These are phyloP conservation scores for Cryptocephalus moraei DNA, from an alignment of 2,888 invertebrate genomes.

Conservation along the genomic window DNA sequence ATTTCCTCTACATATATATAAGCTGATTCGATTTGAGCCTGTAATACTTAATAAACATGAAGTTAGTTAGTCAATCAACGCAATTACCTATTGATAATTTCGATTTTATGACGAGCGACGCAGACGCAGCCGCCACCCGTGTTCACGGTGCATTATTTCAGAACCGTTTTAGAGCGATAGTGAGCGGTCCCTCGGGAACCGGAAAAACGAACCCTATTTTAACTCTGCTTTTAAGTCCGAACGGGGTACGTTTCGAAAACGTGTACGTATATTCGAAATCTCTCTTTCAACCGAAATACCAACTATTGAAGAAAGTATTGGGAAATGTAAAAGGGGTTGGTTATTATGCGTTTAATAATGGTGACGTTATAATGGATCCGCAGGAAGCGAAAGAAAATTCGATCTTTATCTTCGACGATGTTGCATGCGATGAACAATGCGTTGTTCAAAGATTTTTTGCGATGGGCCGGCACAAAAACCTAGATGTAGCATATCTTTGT, in stretches of 20 bases:
- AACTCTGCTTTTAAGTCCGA: conserved; percentile 5
- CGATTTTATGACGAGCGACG: background rate
- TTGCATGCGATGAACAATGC: background rate
- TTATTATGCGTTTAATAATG: conserved; percentile 6
- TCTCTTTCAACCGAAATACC: conserved; percentile 7
- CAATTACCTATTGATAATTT: background rate
- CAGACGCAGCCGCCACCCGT: background rate
- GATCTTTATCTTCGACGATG: conserved; percentile 4
- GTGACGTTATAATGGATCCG: conserved; percentile 6
- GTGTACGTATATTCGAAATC: conserved; percentile 9
- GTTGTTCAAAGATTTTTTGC: conserved; percentile 1
- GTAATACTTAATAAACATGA: background rate
- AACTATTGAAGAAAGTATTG: conserved; percentile 3
- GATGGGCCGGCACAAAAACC: background rate
- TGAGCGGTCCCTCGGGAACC: conserved; percentile 4
- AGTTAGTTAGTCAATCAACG: too few species aligned
- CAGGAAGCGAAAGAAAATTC: conserved; percentile 1
- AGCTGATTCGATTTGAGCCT: background rate
- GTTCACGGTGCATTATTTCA: background rate
- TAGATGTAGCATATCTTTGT: conserved; percentile 3
- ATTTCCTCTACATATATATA: background rate
- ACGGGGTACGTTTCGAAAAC: conserved; percentile 9
- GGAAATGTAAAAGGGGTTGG: conserved; percentile 4
- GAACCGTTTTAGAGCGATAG: background rate
- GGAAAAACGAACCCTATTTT: conserved; percentile 10